A percentile compares a stretch with the other conserved stretches of the same genome.
These are phyloP conservation scores for Celastrina argiolus DNA, from an alignment of 2,888 invertebrate genomes.

Conservation along the genomic window DNA sequence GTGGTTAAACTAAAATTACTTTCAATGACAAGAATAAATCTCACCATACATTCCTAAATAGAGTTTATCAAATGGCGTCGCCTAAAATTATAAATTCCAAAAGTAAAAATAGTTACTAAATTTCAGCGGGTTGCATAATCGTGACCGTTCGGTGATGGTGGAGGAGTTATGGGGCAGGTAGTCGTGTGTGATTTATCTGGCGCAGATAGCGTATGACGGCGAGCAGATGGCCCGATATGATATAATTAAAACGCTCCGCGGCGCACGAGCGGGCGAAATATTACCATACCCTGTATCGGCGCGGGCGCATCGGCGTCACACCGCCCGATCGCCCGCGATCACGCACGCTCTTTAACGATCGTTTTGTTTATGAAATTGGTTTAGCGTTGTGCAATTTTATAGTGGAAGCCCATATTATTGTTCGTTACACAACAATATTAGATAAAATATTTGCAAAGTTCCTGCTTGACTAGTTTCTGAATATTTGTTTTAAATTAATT, in stretches of 20 bases:
- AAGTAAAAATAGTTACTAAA: not conserved
- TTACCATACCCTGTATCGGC: conserved; percentile 58
- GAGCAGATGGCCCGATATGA: conserved; percentile 48
- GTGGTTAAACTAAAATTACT: no score
- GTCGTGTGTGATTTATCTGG: conserved; percentile 25
- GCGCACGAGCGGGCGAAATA: conserved; percentile 65
- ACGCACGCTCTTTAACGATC: conserved; percentile 11
- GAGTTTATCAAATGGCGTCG: not conserved
- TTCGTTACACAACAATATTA: no score
- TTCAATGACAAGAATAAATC: no score
- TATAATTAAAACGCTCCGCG: conserved; percentile 60
- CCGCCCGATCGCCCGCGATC: conserved; percentile 21
- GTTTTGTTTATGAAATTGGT: conserved; percentile 9
- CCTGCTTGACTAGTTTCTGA: no score
- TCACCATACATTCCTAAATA: not conserved
- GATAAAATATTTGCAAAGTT: no score
- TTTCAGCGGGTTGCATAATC: conserved; percentile 24
- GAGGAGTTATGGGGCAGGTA: conserved; percentile 22
- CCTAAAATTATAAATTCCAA: not conserved
- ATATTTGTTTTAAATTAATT: no score
- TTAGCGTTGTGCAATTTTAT: conserved; percentile 13
- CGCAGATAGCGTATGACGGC: conserved; percentile 24
- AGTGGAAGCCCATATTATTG: not conserved
- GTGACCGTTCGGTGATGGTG: conserved; percentile 23
- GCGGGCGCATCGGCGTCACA: conserved; percentile 31